A percentile compares a stretch with the other conserved stretches of the same genome.
Conservation (phyloP, 2,797 vertebrate genomes). For the Orestias chungarensis region DNA sequence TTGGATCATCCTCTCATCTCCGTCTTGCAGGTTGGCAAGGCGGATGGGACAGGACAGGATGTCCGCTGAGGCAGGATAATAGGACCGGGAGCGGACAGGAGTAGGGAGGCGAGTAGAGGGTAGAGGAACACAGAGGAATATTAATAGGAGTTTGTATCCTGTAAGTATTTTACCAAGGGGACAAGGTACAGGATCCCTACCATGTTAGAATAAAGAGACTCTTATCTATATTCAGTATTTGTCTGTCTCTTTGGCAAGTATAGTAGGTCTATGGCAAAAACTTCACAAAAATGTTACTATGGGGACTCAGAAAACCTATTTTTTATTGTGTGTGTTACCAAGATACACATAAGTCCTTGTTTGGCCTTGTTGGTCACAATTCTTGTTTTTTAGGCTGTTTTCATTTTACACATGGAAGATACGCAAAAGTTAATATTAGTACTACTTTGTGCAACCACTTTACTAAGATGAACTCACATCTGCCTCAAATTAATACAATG, state of each 20-base stretch:
- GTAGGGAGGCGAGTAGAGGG: constrained; percentile 54
- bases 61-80: constrained; percentile 74
- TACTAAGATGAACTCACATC: not conserved
- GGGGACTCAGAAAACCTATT: not conserved
- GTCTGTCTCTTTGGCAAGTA: not conserved
- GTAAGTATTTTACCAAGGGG: constrained; percentile 71
- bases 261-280: not conserved
- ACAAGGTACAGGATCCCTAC: constrained; percentile 62
- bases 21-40: constrained; percentile 71
- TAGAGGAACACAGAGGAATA: constrained; percentile 75
- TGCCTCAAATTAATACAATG: not conserved
- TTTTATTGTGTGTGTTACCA: not conserved
- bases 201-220: constrained; percentile 54
- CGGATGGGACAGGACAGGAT: constrained; percentile 71
- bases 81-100: constrained; percentile 71
- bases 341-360: not conserved
- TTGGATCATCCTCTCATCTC: constrained; percentile 73
- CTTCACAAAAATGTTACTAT: not conserved
- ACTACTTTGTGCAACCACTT: not conserved
- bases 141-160: constrained; percentile 79
- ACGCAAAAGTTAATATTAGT: not conserved
- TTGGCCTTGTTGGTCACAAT: not conserved
- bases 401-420: not conserved
- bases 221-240: constrained; percentile 52
- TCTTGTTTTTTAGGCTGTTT: not conserved